These are phyloP conservation scores for Glaucomys volans DNA, from an alignment of 2,113 vertebrate genomes.

Conservation along the genomic window DNA sequence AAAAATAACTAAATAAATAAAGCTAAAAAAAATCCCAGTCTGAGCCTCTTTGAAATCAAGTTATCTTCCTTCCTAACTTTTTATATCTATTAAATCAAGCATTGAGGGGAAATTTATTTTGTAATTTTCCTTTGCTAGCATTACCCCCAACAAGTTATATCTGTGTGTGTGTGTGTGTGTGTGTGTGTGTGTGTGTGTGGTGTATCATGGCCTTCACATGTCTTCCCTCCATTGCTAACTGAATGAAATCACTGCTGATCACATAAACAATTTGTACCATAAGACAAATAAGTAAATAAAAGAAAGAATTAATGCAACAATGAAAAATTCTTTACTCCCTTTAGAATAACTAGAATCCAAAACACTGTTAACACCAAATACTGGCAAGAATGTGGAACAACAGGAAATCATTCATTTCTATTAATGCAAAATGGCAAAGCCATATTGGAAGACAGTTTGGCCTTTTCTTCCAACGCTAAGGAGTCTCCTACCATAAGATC, in stretches of 20 bases:
- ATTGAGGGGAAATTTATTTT: neutral
- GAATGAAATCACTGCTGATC: neutral
- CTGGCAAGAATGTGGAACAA: neutral
- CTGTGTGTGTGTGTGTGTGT: neutral
- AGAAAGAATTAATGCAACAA: neutral
- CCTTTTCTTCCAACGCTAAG: neutral
- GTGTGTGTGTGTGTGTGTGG: no score
- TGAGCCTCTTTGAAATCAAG: neutral
- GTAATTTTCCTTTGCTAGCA: neutral
- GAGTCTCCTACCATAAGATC: neutral
- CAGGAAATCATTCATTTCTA: neutral
- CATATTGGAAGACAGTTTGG: neutral
- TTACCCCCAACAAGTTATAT: neutral
- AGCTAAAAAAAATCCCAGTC: neutral
- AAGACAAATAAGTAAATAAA: neutral
- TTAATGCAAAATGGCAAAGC: neutral
- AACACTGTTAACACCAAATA: neutral
- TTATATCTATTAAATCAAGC: neutral
- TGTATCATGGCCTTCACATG: neutral
- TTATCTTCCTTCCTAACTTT: neutral
- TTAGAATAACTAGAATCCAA: neutral
- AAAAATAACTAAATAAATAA: neutral
- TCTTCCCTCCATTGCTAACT: neutral
- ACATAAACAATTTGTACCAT: neutral
- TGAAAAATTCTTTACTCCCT: neutral